phyloP scores from a whole-genome alignment of 2,888 invertebrate species.

The Dendrolimus houi region DNA sequence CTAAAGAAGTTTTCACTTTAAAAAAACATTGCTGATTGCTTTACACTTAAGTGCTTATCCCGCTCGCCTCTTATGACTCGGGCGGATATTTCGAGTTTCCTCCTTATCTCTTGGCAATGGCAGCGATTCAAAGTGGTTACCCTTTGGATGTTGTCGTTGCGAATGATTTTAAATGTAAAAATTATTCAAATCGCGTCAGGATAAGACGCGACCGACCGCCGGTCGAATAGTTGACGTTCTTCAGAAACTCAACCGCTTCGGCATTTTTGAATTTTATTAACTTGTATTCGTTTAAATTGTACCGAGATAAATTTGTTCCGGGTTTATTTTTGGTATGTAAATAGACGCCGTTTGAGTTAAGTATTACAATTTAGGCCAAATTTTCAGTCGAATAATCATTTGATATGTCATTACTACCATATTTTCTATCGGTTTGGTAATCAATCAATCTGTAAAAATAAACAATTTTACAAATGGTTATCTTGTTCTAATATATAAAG shows the following conservation, averaged over 20 bases:
- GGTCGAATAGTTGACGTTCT: slow-evolving; percentile 59
- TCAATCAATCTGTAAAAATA: too few species aligned
- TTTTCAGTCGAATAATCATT: too few species aligned
- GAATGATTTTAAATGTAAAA: slow-evolving; percentile 77
- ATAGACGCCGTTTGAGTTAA: too few species aligned
- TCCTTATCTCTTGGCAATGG: slow-evolving; percentile 71
- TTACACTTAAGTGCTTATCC: not conserved
- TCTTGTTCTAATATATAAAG: too few species aligned
- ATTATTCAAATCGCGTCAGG: slow-evolving; percentile 68
- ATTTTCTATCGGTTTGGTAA: too few species aligned
- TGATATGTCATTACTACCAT: too few species aligned
- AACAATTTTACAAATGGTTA: too few species aligned
- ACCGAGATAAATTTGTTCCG: slow-evolving; percentile 5
- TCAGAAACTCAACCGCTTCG: slow-evolving; percentile 49
- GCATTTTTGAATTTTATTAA: slow-evolving; percentile 39
- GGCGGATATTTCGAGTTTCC: slow-evolving; percentile 37
- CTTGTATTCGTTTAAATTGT: slow-evolving; percentile 24
- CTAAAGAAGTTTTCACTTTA: too few species aligned
- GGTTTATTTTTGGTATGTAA: not conserved
- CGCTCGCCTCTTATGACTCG: slow-evolving; percentile 13
- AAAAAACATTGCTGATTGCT: not conserved
- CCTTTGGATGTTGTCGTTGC: slow-evolving; percentile 74
- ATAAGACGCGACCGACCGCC: slow-evolving; percentile 46
- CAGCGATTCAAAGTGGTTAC: slow-evolving; percentile 71
- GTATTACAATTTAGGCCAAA: too few species aligned